Conservation (phyloP, 1,140 invertebrate genomes). For the Nasonia giraulti region DNA sequence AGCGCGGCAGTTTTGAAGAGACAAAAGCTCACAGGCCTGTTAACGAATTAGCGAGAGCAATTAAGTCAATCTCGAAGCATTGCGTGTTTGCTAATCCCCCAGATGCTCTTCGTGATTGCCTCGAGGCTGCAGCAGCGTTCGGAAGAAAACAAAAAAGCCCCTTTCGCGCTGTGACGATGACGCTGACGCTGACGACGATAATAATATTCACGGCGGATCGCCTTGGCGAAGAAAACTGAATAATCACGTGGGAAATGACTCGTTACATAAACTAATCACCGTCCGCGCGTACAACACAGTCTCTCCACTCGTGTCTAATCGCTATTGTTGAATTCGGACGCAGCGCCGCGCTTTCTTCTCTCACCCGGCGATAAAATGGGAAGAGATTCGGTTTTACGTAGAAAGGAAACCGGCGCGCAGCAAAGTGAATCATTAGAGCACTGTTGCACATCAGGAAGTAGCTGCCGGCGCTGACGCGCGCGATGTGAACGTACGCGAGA, state of each 20-base stretch:
- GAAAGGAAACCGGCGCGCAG: neutral
- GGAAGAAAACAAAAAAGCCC: neutral
- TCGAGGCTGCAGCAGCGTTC: neutral
- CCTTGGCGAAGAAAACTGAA: constrained; percentile 69
- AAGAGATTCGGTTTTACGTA: neutral
- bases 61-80: neutral
- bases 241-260: constrained; percentile 73
- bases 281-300: constrained; percentile 41
- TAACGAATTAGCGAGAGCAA: neutral
- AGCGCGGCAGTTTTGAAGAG: neutral
- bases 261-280: constrained; percentile 74
- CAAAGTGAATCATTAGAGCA: neutral
- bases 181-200: neutral
- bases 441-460: neutral
- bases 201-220: constrained; percentile 62
- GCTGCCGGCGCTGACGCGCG: no score
- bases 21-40: neutral
- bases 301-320: neutral
- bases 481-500: neutral
- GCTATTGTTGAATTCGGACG: neutral
- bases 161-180: neutral
- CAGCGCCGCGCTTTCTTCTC: neutral
- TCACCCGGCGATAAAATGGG: neutral
- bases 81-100: neutral
- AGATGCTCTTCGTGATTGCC: neutral